A percentile compares a stretch with the other conserved stretches of the same genome.
Evolutionary conservation across 2,113 vertebrate species (phyloP).

Genomic region (Arizona elegans): DNA sequence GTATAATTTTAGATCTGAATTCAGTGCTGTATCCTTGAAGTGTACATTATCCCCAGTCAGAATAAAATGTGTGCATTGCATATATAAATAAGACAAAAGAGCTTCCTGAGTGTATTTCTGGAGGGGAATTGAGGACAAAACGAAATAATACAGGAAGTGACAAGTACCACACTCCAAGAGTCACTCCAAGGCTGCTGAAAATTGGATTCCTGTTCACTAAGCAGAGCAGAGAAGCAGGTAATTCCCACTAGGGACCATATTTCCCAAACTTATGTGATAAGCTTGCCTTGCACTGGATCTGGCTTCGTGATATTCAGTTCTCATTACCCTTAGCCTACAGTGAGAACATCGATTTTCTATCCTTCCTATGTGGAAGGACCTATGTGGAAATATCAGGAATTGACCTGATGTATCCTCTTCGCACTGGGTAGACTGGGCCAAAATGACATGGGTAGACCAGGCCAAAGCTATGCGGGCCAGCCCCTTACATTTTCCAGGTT

Average conservation of each 20-base stretch:
- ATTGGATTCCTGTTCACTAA: not conserved
- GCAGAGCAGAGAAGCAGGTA: not conserved
- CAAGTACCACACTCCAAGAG: not conserved
- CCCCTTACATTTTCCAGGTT: too few species aligned
- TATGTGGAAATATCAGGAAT: not conserved
- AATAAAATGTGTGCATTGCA: not conserved
- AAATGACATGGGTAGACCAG: too few species aligned
- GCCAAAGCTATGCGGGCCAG: too few species aligned
- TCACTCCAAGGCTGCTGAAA: not conserved
- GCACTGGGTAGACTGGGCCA: too few species aligned
- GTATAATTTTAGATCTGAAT: not conserved
- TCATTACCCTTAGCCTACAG: not conserved
- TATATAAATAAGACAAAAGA: not conserved
- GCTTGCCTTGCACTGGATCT: not conserved
- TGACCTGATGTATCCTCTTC: not conserved
- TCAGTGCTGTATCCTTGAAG: not conserved
- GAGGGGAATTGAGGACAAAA: not conserved
- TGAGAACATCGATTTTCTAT: not conserved
- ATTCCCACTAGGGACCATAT: not conserved
- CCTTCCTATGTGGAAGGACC: not conserved
- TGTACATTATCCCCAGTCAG: not conserved
- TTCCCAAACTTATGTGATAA: not conserved
- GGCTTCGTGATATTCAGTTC: not conserved
- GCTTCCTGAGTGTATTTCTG: not conserved
- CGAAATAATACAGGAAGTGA: not conserved